A percentile compares a stretch with the other conserved stretches of the same genome.
These are phyloP conservation scores for Seira musarum DNA, from an alignment of 2,888 invertebrate genomes.

Conservation along the genomic window DNA sequence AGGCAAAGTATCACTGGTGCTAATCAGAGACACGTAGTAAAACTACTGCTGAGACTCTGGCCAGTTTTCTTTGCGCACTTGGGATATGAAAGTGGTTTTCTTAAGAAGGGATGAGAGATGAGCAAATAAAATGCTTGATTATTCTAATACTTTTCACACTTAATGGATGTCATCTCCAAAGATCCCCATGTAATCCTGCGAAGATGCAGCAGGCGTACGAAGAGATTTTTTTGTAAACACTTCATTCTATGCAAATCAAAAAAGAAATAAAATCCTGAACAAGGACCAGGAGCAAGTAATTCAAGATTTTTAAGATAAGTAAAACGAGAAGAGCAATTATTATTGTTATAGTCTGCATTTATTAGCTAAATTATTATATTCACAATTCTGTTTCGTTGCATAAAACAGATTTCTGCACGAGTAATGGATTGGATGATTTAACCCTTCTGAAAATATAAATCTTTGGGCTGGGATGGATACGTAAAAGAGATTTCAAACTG, in stretches of 20 bases:
- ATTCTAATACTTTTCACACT: slow-evolving; percentile 42
- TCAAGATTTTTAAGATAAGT: neutral
- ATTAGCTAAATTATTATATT: too few species aligned
- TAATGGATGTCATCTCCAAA: slow-evolving; percentile 45
- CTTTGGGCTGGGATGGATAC: too few species aligned
- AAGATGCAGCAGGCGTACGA: neutral
- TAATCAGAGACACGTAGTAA: slow-evolving; percentile 43
- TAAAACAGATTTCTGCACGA: too few species aligned
- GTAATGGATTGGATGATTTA: too few species aligned
- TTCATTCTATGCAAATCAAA: slow-evolving; percentile 44
- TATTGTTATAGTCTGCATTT: too few species aligned
- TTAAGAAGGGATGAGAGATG: slow-evolving; percentile 1
- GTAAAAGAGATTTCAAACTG: neutral
- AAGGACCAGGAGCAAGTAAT: neutral
- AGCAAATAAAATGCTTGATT: slow-evolving; percentile 5
- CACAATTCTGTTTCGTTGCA: too few species aligned
- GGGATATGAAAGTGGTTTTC: neutral
- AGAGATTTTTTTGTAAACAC: neutral
- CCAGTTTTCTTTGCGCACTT: neutral
- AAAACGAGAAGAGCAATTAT: neutral
- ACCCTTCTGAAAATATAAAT: too few species aligned
- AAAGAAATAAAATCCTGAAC: neutral
- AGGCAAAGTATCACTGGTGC: slow-evolving; percentile 21
- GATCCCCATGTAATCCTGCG: slow-evolving; percentile 2
- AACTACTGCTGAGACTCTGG: neutral